phyloP scores from a whole-genome alignment of 2,797 vertebrate genomes.

The Loriculus beryllinus region DNA sequence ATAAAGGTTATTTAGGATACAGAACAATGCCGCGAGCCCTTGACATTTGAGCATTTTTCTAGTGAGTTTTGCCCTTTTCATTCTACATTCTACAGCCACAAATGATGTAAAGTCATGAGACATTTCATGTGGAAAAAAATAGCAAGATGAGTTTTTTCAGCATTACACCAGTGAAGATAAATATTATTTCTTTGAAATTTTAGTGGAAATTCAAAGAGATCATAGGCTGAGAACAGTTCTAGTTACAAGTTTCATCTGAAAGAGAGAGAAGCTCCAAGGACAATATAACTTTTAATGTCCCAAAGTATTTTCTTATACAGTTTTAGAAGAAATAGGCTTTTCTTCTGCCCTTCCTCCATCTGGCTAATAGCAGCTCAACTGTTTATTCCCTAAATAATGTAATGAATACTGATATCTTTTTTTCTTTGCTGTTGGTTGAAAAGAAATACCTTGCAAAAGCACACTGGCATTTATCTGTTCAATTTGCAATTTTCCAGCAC shows the following conservation, averaged over 20 bases:
- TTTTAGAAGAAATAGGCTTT: not conserved
- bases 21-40: not conserved
- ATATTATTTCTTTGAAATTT: not conserved
- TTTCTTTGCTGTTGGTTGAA: not conserved
- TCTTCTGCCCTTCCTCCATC: not conserved
- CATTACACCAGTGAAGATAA: not conserved
- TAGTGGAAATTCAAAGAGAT: not conserved
- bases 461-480: not conserved
- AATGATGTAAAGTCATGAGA: not conserved
- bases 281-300: not conserved
- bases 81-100: not conserved
- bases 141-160: not conserved
- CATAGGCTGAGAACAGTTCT: not conserved
- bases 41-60: slow-evolving; percentile 49
- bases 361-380: not conserved
- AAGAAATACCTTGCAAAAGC: not conserved
- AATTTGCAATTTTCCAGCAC: not conserved
- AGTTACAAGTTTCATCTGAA: not conserved
- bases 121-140: not conserved
- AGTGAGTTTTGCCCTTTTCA: slow-evolving; percentile 55
- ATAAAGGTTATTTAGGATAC: slow-evolving; percentile 51
- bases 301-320: not conserved
- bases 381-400: not conserved
- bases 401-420: not conserved
- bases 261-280: not conserved